A percentile compares a stretch with the other conserved stretches of the same genome.
Conservation (phyloP, 2,888 invertebrate species). For the Strigamia maritima region DNA sequence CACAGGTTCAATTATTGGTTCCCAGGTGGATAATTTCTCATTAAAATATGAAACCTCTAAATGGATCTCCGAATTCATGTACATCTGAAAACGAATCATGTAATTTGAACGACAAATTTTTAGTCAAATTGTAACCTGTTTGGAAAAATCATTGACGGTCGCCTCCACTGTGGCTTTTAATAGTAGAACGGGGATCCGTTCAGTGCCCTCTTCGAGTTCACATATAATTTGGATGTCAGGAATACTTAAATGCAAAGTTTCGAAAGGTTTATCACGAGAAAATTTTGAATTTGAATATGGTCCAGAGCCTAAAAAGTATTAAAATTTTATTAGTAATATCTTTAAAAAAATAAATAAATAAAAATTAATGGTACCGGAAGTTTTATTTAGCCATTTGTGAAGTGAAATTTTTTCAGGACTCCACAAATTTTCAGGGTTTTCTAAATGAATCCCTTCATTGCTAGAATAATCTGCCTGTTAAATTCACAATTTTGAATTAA, state of each 20-base stretch:
- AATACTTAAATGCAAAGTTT: constrained; percentile 58
- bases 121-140: constrained; percentile 51
- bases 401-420: constrained; percentile 63
- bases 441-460: not conserved
- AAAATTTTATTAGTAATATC: no score
- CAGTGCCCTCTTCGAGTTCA: constrained; percentile 59
- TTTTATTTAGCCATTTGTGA: constrained; percentile 41
- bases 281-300: constrained; percentile 51
- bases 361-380: not conserved
- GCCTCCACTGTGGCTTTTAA: constrained; percentile 60
- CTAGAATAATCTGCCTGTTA: not conserved
- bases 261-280: constrained; percentile 54
- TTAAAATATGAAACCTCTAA: constrained; percentile 65
- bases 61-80: constrained; percentile 54
- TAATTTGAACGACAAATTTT: not conserved
- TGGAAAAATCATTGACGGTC: constrained; percentile 66
- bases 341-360: no score
- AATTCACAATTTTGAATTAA: not conserved
- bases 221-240: constrained; percentile 64
- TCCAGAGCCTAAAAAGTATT: not conserved
- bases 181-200: constrained; percentile 58
- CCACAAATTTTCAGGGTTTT: constrained; percentile 65
- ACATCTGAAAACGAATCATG: constrained; percentile 49
- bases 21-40: constrained; percentile 70
- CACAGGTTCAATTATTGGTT: constrained; percentile 75